Evolutionary conservation across 2,113 vertebrate species (phyloP).

Genomic region (Collichthys lucidus): DNA sequence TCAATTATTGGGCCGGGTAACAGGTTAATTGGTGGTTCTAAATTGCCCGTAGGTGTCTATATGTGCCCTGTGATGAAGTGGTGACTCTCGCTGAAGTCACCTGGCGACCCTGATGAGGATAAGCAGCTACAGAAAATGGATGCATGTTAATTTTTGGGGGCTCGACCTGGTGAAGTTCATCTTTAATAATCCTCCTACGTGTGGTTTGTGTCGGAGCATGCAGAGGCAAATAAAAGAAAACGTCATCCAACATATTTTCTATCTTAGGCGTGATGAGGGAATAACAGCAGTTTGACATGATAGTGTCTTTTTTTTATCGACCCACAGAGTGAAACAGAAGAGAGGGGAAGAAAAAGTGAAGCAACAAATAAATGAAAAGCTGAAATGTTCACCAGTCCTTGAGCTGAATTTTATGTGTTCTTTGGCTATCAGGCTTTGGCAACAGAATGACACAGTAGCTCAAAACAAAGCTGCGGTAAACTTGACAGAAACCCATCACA

Average conservation of each 20-base stretch:
- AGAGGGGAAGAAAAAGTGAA: slow-evolving; percentile 26
- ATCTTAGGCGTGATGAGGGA: slow-evolving; percentile 11
- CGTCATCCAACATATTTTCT: slow-evolving; percentile 29
- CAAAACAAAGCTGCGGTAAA: slow-evolving; percentile 84
- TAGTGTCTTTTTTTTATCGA: slow-evolving; percentile 32
- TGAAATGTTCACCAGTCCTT: slow-evolving; percentile 80
- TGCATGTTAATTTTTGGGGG: too few relatives aligned
- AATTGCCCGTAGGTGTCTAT: too few relatives aligned
- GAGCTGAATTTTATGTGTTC: slow-evolving; percentile 89
- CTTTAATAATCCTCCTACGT: background rate
- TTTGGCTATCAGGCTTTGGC: slow-evolving; percentile 98
- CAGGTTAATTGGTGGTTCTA: too few relatives aligned
- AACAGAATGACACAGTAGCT: slow-evolving; percentile 87
- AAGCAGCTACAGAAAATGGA: too few relatives aligned
- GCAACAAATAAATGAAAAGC: slow-evolving; percentile 54
- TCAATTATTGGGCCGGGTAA: background rate
- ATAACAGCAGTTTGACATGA: slow-evolving; percentile 56
- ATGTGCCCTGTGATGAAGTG: too few relatives aligned
- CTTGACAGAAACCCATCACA: slow-evolving; percentile 53
- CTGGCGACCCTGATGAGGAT: too few relatives aligned
- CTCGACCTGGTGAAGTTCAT: slow-evolving; percentile 7
- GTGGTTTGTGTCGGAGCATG: slow-evolving; percentile 49
- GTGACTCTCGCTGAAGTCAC: too few relatives aligned
- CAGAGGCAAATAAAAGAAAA: slow-evolving; percentile 39
- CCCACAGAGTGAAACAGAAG: slow-evolving; percentile 55